Evolutionary conservation across 2,797 vertebrate genomes (phyloP).

Genomic region (Vireo griseus): DNA sequence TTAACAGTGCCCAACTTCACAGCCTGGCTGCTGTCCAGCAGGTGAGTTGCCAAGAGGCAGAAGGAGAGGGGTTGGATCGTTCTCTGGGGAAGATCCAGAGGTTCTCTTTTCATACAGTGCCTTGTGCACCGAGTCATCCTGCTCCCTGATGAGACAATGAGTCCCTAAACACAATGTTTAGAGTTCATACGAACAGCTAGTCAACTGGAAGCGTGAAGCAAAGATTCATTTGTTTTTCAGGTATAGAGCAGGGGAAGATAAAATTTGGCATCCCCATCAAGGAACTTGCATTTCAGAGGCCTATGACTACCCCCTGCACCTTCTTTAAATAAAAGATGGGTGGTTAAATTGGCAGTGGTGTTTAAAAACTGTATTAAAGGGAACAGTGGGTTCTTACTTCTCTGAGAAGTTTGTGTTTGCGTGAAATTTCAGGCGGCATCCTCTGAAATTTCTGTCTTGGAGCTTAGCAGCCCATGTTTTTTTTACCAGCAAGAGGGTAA

Average conservation of each 20-base stretch:
- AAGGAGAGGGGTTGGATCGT: not conserved
- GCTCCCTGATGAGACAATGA: not conserved
- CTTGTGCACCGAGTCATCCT: not conserved
- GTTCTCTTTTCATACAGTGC: not conserved
- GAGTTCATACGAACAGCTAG: not conserved
- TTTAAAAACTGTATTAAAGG: not conserved
- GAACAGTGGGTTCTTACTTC: not conserved
- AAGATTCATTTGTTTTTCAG: not conserved
- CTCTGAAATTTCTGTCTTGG: not conserved
- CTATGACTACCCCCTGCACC: not conserved
- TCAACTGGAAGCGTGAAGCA: not conserved
- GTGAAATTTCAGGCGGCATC: not conserved
- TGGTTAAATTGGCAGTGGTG: not conserved
- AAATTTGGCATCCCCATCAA: not conserved
- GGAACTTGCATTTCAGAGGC: not conserved
- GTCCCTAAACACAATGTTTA: not conserved
- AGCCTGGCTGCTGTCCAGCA: conserved; percentile 97
- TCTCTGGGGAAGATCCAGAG: not conserved
- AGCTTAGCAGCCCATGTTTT: not conserved
- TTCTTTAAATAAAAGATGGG: not conserved
- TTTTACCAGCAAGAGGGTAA: not conserved
- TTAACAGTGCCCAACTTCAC: conserved; percentile 93
- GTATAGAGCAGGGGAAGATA: not conserved
- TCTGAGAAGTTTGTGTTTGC: not conserved
- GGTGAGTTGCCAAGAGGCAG: conserved; percentile 75